Evolutionary conservation across 2,888 invertebrate species (phyloP), one percentile per base, ranked within the genome.

Genomic region (Microctonus hyperodae): DNA sequence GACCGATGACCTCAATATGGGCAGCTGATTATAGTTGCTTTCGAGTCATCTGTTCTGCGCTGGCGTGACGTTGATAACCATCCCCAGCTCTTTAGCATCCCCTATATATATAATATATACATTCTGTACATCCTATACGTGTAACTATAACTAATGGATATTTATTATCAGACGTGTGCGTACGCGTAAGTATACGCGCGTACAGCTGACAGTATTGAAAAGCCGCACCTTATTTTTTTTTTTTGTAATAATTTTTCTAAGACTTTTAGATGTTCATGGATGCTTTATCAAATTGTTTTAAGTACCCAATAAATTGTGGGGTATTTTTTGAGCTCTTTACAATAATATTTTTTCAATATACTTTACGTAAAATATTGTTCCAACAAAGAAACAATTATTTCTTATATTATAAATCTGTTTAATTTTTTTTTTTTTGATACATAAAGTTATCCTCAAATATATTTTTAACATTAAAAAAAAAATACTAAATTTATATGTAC

Each of bases 41-140:
- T 55, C 76, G 79, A 82, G 79, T 83, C 83, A 83, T 83, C 83
- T 83, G 73, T 69, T 33, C 57, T n/a, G n/a, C 20, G 61, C 56
- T 67, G 67, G 78, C 79, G 78, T 78, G 81, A 81, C 78, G 78
- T 44, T 81, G 83, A 82, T 83, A 82, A 83, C 81, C 81, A 80
- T 79, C 79, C 80, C 80, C 70, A n/a, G n/a, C n/a, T 70, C 68
- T 70, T 69, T 68, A 69, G 64, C 70, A 67, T 69, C 67, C 70
- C 70, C 69, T 40, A 61, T 61, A n/a, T n/a, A 50, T n/a, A 60
- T 58, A 33, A 40, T 35, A 35, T 44, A 7, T 44, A 44, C 1
- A 44, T 44, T 16, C 20, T 16, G 44, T 44, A 16, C 44, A 4
- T 1, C 40, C 13, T 40, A 3, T 5, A 23, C 10, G 20, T 53